Evolutionary conservation across 2,797 vertebrate species (phyloP).

Genomic region (Molossus alvarezi): DNA sequence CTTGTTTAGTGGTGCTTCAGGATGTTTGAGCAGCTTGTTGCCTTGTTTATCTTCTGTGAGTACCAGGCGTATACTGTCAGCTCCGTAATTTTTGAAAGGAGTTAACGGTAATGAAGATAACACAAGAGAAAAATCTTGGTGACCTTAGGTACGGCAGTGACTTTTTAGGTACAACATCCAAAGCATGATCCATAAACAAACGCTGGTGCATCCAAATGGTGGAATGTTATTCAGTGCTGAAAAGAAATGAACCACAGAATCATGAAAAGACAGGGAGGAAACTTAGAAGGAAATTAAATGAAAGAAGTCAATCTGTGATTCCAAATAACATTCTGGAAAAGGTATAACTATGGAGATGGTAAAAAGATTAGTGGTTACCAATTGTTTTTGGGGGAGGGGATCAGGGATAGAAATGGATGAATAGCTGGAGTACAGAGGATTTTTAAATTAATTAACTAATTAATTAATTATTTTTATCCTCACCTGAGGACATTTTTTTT

Average conservation of each 20-base stretch:
- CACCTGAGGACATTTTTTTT: too few species aligned
- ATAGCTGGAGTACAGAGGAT: background rate
- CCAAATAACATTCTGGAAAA: background rate
- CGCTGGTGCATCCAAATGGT: background rate
- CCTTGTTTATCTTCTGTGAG: background rate
- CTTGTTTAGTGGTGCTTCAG: background rate
- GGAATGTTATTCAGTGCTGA: background rate
- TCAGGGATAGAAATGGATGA: background rate
- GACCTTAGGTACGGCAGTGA: background rate
- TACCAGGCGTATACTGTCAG: background rate
- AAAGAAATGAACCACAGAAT: background rate
- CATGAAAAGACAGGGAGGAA: background rate
- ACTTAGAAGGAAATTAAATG: background rate
- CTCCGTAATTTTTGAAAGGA: background rate
- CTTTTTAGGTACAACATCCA: background rate
- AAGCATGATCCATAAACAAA: background rate
- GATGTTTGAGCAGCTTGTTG: background rate
- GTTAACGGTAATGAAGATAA: background rate
- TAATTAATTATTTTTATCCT: too few species aligned
- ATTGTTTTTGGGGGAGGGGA: background rate
- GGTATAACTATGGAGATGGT: background rate
- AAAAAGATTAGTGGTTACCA: background rate
- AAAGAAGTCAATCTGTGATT: background rate
- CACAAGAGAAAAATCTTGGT: background rate
- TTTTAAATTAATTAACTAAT: background rate